Conservation (phyloP, 2,113 vertebrate species). For the Thamnaconus septentrionalis region DNA sequence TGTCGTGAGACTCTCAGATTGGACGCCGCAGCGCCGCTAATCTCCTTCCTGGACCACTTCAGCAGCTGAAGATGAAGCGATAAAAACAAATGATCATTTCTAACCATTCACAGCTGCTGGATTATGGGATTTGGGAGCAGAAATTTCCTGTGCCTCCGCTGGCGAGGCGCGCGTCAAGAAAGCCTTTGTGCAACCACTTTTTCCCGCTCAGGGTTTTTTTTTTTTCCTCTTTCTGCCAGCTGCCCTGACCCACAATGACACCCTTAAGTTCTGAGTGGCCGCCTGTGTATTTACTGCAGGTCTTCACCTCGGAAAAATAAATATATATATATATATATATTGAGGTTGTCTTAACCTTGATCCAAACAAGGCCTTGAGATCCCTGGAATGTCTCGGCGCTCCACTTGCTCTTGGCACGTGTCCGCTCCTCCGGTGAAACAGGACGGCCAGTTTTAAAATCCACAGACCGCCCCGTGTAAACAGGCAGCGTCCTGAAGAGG, state of each 20-base stretch:
- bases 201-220: conserved; percentile 39
- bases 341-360: conserved; percentile 61
- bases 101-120: conserved; percentile 22
- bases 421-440: conserved; percentile 45
- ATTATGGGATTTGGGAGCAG: conserved; percentile 34
- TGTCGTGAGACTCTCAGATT: conserved; percentile 14
- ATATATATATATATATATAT: conserved; percentile 7
- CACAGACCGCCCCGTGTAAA: conserved; percentile 64
- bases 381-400: no score
- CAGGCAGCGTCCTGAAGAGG: conserved; percentile 56
- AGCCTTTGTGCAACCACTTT: conserved; percentile 10
- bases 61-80: background rate
- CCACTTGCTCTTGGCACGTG: conserved; percentile 44
- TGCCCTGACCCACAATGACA: no score
- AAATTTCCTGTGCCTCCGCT: conserved; percentile 33
- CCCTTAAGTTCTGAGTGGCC: conserved; percentile 5
- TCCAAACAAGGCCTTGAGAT: conserved; percentile 48
- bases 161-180: conserved; percentile 29
- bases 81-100: conserved; percentile 16
- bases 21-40: no score
- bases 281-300: conserved; percentile 15
- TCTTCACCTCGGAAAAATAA: background rate
- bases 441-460: conserved; percentile 58
- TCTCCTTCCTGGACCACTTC: conserved; percentile 8
- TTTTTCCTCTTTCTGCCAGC: conserved; percentile 23